Evolutionary conservation across 2,888 invertebrate genomes (phyloP), one percentile per base, ranked within the genome.

Genomic region (Acrocyrtus sp.): DNA sequence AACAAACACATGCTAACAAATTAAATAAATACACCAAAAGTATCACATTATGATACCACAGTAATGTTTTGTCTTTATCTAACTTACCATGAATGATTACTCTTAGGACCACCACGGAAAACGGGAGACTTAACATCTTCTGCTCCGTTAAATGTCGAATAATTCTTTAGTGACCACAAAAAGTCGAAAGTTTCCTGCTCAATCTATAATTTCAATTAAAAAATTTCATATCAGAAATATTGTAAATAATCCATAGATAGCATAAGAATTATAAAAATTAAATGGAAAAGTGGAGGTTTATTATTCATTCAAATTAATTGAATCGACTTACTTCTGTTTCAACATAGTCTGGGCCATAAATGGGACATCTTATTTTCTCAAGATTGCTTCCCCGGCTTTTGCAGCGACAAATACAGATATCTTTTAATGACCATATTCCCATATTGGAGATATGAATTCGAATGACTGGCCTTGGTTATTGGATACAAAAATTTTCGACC

Each of bases 181-280:
- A 81, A 81, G 5, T 78, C 69, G 47, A 80, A 81, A 0, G 77
- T 79, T 62, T 81, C 81, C 61, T 80, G 80, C 58, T 80, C 81
- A 62, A 81, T 73, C 80, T 81, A 48, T 24, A 4, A n/a, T n/a
- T n/a, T n/a, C n/a, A 21, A 22, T 24, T 15, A 41, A 51, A 22
- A 65, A 54, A 17, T 5, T 4, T 41, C 8, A 4, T n/a, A n/a
- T n/a, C n/a, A 43, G 8, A 22, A 15, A 58, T 12, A 5, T 12
- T 21, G 45, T 45, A 21, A n/a, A 1, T 17, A 2, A 10, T 15
- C 4, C 8, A n/a, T 4, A 19, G 12, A 29, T n/a, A 26, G 4
- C 3, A 22, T 39, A 58, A 58, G n/a, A n/a, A 50, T 10, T 10
- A 48, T 29, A 34, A n/a, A n/a, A n/a, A 63, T 41, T 29, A 1